These are phyloP conservation scores for Taurulus bubalis DNA, from an alignment of 2,113 vertebrate species.

Conservation along the genomic window DNA sequence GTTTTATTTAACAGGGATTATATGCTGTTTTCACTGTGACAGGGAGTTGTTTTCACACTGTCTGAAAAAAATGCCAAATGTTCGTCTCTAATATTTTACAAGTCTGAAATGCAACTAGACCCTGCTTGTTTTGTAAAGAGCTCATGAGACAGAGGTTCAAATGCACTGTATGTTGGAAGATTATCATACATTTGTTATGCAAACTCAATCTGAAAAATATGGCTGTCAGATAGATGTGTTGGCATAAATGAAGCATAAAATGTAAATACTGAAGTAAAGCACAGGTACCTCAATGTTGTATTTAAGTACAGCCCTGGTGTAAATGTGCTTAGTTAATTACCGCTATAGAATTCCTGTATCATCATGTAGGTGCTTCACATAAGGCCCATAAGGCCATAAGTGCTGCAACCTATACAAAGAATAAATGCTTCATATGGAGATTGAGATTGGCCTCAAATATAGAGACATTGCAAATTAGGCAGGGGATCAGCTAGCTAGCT, in stretches of 20 bases:
- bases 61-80: background rate
- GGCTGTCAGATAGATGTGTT: background rate
- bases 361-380: background rate
- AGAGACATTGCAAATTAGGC: background rate
- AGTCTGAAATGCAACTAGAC: background rate
- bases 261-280: background rate
- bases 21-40: background rate
- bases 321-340: background rate
- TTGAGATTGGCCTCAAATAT: background rate
- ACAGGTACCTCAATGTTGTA: background rate
- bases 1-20: background rate
- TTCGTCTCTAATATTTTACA: background rate
- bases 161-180: background rate
- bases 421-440: background rate
- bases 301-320: background rate
- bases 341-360: background rate
- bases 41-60: background rate
- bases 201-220: background rate
- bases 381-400: background rate
- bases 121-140: background rate
- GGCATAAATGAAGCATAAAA: background rate
- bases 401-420: background rate
- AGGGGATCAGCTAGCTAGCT: background rate
- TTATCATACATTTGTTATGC: background rate
- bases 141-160: background rate